A percentile compares a stretch with the other conserved stretches of the same genome.
phyloP scores from a whole-genome alignment of 2,888 invertebrate species.

The Gymnocheta viridis region DNA sequence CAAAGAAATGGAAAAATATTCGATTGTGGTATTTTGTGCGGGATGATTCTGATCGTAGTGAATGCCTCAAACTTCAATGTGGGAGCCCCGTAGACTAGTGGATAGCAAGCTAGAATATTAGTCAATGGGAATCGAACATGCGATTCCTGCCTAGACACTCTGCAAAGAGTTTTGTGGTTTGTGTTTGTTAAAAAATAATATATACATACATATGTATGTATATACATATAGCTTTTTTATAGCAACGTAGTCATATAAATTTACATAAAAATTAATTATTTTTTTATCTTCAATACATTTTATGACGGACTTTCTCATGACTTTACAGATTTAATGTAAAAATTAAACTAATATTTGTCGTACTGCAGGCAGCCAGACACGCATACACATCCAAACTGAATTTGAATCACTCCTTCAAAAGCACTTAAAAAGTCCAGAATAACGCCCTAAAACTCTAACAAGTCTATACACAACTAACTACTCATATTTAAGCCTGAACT shows the following conservation, averaged over 20 bases:
- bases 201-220: too few relatives aligned
- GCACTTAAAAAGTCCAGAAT: slow-evolving; percentile 10
- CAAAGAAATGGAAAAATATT: too few relatives aligned
- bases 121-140: too few relatives aligned
- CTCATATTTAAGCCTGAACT: not conserved
- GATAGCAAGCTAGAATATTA: too few relatives aligned
- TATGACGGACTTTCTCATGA: slow-evolving; percentile 23
- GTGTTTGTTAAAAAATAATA: too few relatives aligned
- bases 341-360: slow-evolving; percentile 48
- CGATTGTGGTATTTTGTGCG: too few relatives aligned
- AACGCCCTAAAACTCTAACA: not conserved
- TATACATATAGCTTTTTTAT: not conserved
- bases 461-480: not conserved
- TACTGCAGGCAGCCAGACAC: not conserved
- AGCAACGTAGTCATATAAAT: not conserved
- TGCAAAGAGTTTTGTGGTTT: too few relatives aligned
- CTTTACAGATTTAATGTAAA: slow-evolving; percentile 45
- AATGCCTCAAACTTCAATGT: too few relatives aligned
- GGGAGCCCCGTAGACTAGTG: too few relatives aligned
- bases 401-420: slow-evolving; percentile 32
- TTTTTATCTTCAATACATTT: not conserved
- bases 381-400: not conserved
- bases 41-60: too few relatives aligned
- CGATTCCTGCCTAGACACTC: too few relatives aligned
- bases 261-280: not conserved